Evolutionary conservation across 1,140 invertebrate genomes (phyloP).

Genomic region (Hestina assimilis): DNA sequence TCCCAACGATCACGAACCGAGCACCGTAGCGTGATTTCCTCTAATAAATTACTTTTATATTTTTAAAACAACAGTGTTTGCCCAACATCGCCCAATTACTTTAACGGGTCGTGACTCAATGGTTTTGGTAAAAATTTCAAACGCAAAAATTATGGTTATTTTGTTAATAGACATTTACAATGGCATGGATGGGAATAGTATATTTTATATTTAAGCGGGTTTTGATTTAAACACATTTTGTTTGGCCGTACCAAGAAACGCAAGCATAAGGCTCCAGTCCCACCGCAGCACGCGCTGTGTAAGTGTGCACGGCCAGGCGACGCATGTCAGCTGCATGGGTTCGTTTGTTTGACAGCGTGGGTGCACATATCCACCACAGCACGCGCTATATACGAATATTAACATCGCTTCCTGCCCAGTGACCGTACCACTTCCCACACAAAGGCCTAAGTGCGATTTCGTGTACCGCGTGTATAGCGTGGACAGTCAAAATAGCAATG

Average conservation of each 20-base stretch:
- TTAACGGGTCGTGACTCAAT: conserved; percentile 19
- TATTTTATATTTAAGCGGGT: neutral
- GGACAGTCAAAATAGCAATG: no score
- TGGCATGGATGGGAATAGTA: neutral
- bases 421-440: no score
- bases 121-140: conserved; percentile 6
- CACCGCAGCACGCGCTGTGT: no score
- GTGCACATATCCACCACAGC: no score
- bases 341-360: no score
- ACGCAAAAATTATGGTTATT: neutral
- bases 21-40: conserved; percentile 10
- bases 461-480: no score
- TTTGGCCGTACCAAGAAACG: neutral
- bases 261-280: no score
- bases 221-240: neutral
- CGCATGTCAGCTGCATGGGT: no score
- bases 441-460: no score
- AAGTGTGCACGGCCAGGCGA: no score
- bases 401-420: no score
- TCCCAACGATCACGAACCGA: conserved; percentile 7
- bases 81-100: conserved; percentile 20
- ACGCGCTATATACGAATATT: no score
- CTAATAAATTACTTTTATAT: conserved; percentile 15
- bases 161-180: neutral
- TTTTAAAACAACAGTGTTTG: conserved; percentile 19